Base-by-base conservation (phyloP, 1,140 invertebrate genomes). In the Trissolcus basalis region DNA sequence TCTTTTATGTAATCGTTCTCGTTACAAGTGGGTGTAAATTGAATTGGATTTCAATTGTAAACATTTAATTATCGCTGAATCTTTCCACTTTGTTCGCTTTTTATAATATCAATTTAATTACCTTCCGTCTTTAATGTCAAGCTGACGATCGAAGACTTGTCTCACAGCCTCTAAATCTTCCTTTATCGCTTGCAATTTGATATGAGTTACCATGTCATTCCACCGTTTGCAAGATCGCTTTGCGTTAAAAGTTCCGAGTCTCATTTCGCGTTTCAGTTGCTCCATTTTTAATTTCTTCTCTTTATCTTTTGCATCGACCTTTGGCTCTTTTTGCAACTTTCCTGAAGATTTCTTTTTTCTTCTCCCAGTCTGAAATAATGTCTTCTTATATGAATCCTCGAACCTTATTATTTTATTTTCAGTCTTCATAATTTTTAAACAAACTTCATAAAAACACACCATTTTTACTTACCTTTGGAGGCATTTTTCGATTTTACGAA, bases 71-170 rank as follows among this genome's bases (percentile, higher is more conserved):
- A 39, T 6, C 43, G 13, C 7, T 39, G 13, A 13, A 13, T 13
- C n/a, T n/a, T n/a, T n/a, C n/a, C n/a, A n/a, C n/a, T n/a, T 44
- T 1, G 11, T 44, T 13, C 7, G 12, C 2, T 13, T 12, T 44
- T 44, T 8, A 4, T 2, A 44, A 39, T 39, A 44, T 44, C 12
- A 44, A 44, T 44, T 56, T 13, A 11, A 13, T 69, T 72, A 35
- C 86, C 84, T 82, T 55, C 83, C 82, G 56, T 86, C 72, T 69
- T 86, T 85, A 55, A 82, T 78, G 50, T 88, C 86, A 14, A 88
- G 13, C 7, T 77, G 72, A n/a, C 80, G 84, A 13, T 88, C 81
- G 39, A 88, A 86, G 10, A 78, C 82, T n/a, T 72, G 80, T 70
- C 78, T 81, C 0, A 69, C 73, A 6, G 82, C 70, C 35, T 80